Evolutionary conservation across 2,888 invertebrate species (phyloP), one percentile per base, ranked within the genome.

Genomic region (Epistrophe eligans): DNA sequence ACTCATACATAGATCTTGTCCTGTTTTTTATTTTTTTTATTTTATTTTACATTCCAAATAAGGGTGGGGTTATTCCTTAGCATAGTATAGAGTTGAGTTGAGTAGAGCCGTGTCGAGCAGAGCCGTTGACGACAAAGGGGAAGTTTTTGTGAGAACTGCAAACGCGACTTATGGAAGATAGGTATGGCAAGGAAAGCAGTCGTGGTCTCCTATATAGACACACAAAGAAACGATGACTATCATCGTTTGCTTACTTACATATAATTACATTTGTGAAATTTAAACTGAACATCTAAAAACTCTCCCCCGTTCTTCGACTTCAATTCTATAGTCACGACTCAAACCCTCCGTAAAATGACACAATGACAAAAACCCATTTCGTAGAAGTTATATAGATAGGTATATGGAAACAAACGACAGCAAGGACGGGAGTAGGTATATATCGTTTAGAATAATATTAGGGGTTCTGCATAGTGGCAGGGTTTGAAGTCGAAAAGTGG

Each of bases 261-360:
- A 87, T 87, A 87, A 87, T 87, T 87, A 87, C 87, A 87, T 87
- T 87, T 87, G 82, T 87, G 82, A 87, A 87, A 87, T 83, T 87
- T 87, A 83, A 87, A 87, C 87, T 87, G 82, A 87, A 87, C 82
- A 87, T 79, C 82, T 40, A 77, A 55, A 57, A 55, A 57, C 15
- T 17, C 13, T 10, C 57, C 43, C 17, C 50, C 11, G 45, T 57
- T 8, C 55, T n/a, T 32, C n/a, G n/a, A 32, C 32, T 8, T 1
- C 10, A 32, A 17, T 11, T 28, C 9, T 4, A 6, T 4, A 32
- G 48, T 72, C 60, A 19, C 40, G n/a, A 50, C 50, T 24, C n/a
- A 40, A 40, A 66, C 60, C 57, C 66, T 70, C 55, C 11, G 57
- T 40, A n/a, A 40, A 82, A 83, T 83, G 87, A 83, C 82, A 87